Conservation (phyloP, 2,113 vertebrate species). For the Trematocara stigmaticum region DNA sequence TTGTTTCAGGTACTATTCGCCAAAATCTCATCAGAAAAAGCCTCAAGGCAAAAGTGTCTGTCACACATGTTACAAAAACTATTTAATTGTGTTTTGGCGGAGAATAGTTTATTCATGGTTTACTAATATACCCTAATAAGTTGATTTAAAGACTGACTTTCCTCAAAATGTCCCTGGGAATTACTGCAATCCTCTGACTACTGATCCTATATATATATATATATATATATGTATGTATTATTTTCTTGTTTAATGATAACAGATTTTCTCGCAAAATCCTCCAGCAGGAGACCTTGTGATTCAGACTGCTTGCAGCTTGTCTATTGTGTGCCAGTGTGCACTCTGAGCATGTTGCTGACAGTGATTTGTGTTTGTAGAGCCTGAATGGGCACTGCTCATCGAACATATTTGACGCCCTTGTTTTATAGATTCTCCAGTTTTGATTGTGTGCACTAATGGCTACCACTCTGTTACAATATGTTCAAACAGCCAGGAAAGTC, state of each 20-base stretch:
- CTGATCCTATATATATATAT: not conserved
- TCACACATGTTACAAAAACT: not conserved
- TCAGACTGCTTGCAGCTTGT: not conserved
- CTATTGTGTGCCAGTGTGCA: not conserved
- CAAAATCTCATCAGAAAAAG: not conserved
- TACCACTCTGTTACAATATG: slow-evolving; percentile 10
- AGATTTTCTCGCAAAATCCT: not conserved
- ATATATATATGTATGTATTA: not conserved
- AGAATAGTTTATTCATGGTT: not conserved
- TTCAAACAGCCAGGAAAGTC: slow-evolving; percentile 16
- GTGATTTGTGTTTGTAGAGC: not conserved
- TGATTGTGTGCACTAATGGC: slow-evolving; percentile 31
- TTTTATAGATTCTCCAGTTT: slow-evolving; percentile 45
- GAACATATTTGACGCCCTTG: not conserved
- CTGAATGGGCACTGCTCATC: not conserved
- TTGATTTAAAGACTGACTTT: not conserved
- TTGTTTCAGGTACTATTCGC: not conserved
- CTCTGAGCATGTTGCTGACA: not conserved
- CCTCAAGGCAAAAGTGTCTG: not conserved
- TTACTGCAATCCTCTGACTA: not conserved
- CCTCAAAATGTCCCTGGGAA: not conserved
- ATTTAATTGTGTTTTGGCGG: not conserved
- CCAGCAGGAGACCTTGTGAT: not conserved
- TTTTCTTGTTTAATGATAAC: not conserved
- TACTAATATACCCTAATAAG: not conserved